These are phyloP conservation scores for Drosophila mauritiana DNA, from an alignment of 1,140 invertebrate species.

Conservation along the genomic window DNA sequence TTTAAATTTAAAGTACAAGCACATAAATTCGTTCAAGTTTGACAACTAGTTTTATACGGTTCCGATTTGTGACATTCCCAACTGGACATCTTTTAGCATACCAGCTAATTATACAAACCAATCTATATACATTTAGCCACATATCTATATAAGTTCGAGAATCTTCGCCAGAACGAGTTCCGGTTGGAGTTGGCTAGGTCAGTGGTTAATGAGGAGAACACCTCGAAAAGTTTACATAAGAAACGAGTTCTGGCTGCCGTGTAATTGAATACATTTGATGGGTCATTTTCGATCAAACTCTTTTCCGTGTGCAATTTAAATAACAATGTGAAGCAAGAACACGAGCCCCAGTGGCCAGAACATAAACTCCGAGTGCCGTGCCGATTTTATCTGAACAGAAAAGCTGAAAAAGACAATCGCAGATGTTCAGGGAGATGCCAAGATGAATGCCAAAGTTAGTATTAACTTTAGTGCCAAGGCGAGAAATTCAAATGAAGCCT, in stretches of 20 bases:
- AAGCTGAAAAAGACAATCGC: conserved; percentile 1
- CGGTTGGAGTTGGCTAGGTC: conserved; percentile 52
- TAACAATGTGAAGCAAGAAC: conserved; percentile 65
- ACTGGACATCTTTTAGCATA: conserved; percentile 26
- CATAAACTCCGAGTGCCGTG: conserved; percentile 27
- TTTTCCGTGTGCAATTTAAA: conserved; percentile 80
- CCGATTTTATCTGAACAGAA: conserved; percentile 13
- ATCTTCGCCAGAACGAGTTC: conserved; percentile 41
- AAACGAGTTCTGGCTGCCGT: conserved; percentile 27
- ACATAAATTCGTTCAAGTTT: neutral
- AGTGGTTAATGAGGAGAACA: conserved; percentile 40
- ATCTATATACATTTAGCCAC: conserved; percentile 2
- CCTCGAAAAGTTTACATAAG: conserved; percentile 21
- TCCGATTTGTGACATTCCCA: neutral
- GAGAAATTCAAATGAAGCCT: conserved; percentile 76
- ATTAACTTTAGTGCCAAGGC: conserved; percentile 79
- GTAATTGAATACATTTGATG: conserved; percentile 49
- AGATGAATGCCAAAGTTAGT: conserved; percentile 81
- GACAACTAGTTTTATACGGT: neutral
- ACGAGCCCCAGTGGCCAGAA: conserved; percentile 47
- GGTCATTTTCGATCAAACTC: conserved; percentile 30
- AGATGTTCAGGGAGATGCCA: conserved; percentile 38
- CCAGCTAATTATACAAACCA: conserved; percentile 30
- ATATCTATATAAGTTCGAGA: conserved; percentile 14
- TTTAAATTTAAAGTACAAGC: conserved; percentile 20